phyloP scores from a whole-genome alignment of 2,888 invertebrate genomes.

The Adineta ricciae region DNA sequence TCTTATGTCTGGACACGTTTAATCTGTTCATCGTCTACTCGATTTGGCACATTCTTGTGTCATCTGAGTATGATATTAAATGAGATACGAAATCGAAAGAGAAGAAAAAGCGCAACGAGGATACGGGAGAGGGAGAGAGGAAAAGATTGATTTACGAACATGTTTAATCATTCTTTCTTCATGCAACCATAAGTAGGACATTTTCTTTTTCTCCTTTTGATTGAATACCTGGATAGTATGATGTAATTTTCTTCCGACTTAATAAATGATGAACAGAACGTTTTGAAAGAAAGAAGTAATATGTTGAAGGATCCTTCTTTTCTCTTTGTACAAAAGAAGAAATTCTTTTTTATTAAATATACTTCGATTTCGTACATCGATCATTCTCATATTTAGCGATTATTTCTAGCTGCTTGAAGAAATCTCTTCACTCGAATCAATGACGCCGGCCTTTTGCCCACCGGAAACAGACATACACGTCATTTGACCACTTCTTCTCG shows the following conservation, averaged over 20 bases:
- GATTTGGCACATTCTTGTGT: conserved; percentile 15
- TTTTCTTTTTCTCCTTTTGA: not conserved
- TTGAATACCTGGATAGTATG: not conserved
- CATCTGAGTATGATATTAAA: not conserved
- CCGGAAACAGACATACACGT: conserved; percentile 9
- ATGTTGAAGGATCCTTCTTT: too few species aligned
- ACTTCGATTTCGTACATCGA: not conserved
- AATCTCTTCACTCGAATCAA: not conserved
- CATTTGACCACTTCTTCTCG: not conserved
- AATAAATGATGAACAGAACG: too few species aligned
- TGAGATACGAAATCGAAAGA: not conserved
- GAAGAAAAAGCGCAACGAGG: not conserved
- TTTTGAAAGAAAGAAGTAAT: too few species aligned
- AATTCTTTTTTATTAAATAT: not conserved
- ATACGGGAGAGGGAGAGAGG: not conserved
- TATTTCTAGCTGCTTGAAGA: not conserved
- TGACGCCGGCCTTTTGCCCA: not conserved
- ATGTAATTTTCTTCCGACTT: not conserved
- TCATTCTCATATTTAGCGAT: not conserved
- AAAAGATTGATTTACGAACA: not conserved
- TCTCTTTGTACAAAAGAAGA: not conserved
- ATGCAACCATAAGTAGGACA: not conserved
- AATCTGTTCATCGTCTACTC: conserved; percentile 3
- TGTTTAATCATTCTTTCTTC: not conserved
- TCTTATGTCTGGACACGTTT: not conserved